These are phyloP conservation scores for Drosophila barbarae DNA, from an alignment of 2,888 invertebrate species.

Conservation along the genomic window DNA sequence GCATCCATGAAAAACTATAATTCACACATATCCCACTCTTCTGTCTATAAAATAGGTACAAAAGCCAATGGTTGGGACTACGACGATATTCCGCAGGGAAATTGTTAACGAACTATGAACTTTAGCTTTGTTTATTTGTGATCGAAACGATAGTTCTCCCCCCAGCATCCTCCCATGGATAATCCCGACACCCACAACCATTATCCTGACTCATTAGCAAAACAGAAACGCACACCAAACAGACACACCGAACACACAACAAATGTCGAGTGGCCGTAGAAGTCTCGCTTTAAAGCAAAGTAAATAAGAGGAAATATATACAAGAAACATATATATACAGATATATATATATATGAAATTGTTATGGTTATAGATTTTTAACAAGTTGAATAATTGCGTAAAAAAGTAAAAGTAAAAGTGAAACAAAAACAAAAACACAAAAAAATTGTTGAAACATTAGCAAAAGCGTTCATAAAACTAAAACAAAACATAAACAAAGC, in stretches of 20 bases:
- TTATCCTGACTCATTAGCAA: constrained; percentile 12
- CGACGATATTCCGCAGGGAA: constrained; percentile 17
- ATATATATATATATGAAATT: constrained; percentile 66
- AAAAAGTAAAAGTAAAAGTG: constrained; percentile 53
- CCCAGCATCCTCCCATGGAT: constrained; percentile 2
- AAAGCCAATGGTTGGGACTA: constrained; percentile 10
- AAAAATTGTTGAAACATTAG: constrained; percentile 78
- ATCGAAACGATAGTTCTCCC: constrained; percentile 6
- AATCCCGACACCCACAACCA: constrained; percentile 3
- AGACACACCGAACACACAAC: constrained; percentile 33
- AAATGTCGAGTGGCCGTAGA: constrained; percentile 57
- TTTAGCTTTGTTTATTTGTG: constrained; percentile 18
- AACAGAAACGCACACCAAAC: constrained; percentile 35
- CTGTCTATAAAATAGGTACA: constrained; percentile 40
- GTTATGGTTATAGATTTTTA: constrained; percentile 77
- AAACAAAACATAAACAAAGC: constrained; percentile 38
- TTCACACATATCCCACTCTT: constrained; percentile 60
- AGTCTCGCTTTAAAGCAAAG: constrained; percentile 65
- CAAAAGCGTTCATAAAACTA: constrained; percentile 69
- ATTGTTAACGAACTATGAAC: constrained; percentile 13
- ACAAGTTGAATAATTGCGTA: constrained; percentile 78
- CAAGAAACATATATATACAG: constrained; percentile 45
- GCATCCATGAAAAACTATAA: constrained; percentile 2
- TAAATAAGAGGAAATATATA: constrained; percentile 60
- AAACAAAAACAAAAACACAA: constrained; percentile 67